phyloP scores from a whole-genome alignment of 1,140 invertebrate genomes.

The Drosophila azteca region DNA sequence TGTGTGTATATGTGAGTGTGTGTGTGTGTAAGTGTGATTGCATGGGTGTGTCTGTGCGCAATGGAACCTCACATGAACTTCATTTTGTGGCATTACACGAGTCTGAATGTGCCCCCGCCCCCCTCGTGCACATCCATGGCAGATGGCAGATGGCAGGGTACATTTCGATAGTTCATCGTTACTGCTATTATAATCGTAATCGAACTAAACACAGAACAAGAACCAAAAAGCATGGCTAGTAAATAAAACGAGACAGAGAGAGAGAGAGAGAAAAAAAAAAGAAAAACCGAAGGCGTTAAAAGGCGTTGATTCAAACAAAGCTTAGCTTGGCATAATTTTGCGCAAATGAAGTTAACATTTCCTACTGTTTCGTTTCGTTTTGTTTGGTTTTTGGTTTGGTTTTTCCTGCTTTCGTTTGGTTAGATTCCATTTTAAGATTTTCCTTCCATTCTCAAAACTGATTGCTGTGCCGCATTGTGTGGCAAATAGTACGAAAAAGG shows the following conservation, averaged over 20 bases:
- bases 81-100: constrained; percentile 16
- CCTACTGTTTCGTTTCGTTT: constrained; percentile 7
- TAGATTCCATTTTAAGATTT: not conserved
- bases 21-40: constrained; percentile 26
- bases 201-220: constrained; percentile 35
- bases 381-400: constrained; percentile 11
- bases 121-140: constrained; percentile 20
- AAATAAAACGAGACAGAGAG: constrained; percentile 22
- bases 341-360: constrained; percentile 51
- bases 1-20: constrained; percentile 9
- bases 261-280: constrained; percentile 31
- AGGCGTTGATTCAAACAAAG: constrained; percentile 58
- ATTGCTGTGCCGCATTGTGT: constrained; percentile 10
- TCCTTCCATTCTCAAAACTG: constrained; percentile 1
- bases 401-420: constrained; percentile 4
- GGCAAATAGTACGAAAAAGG: constrained; percentile 16
- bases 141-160: constrained; percentile 2
- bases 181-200: constrained; percentile 22
- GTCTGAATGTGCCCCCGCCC: constrained; percentile 19
- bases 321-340: constrained; percentile 41
- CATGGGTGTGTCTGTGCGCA: constrained; percentile 60
- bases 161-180: constrained; percentile 18
- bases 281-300: constrained; percentile 48
- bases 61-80: constrained; percentile 62
- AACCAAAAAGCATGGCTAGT: constrained; percentile 53